Conservation (phyloP, 1,140 invertebrate genomes). For the Zaprionus tsacasi region DNA sequence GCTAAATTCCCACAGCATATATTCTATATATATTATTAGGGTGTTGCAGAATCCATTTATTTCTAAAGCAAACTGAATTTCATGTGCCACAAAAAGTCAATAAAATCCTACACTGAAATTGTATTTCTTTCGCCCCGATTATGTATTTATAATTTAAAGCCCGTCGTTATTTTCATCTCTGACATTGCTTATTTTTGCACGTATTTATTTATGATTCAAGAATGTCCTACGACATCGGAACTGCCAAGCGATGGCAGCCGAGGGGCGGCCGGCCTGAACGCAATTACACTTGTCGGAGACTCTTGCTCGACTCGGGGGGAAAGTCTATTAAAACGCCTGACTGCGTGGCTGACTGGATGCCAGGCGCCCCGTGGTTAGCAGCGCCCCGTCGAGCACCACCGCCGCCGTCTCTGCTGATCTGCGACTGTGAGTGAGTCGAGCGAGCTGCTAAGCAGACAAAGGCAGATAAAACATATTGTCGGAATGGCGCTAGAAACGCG, state of each 20-base stretch:
- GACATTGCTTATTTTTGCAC: slow-evolving; percentile 7
- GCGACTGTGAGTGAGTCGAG: not conserved
- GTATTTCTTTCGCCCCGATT: slow-evolving; percentile 1
- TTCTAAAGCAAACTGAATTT: not conserved
- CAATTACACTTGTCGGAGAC: slow-evolving; percentile 46
- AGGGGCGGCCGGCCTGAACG: too few relatives aligned
- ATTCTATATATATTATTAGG: not conserved
- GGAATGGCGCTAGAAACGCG: slow-evolving; percentile 23
- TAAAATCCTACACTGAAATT: not conserved
- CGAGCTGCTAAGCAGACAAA: slow-evolving; percentile 41
- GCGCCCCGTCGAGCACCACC: slow-evolving; percentile 19
- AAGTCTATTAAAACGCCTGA: slow-evolving; percentile 57
- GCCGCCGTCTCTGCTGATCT: not conserved
- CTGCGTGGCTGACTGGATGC: slow-evolving; percentile 14
- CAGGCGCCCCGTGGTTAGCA: slow-evolving; percentile 26
- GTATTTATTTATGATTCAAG: slow-evolving; percentile 61
- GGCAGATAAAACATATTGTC: slow-evolving; percentile 58
- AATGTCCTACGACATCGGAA: not conserved
- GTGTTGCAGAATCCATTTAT: not conserved
- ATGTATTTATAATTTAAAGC: slow-evolving; percentile 15
- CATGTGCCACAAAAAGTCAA: not conserved
- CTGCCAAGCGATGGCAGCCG: not conserved
- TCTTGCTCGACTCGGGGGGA: slow-evolving; percentile 18
- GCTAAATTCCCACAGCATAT: too few relatives aligned
- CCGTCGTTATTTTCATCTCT: not conserved